phyloP scores from a whole-genome alignment of 2,797 vertebrate species.

The Atherinosoma microstoma region DNA sequence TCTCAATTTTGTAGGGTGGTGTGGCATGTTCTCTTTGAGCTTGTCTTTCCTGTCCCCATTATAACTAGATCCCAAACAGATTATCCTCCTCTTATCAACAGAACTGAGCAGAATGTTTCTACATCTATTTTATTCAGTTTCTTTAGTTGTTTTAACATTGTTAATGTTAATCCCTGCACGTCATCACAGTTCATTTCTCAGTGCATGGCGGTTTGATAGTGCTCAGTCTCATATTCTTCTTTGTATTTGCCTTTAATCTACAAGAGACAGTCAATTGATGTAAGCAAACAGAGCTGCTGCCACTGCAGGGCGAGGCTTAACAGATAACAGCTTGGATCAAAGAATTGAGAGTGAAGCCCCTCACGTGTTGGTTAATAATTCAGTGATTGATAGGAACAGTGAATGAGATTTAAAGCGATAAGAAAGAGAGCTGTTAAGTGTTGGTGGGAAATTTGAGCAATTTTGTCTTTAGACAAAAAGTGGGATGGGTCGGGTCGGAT shows the following conservation, averaged over 20 bases:
- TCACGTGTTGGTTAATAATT: conserved; percentile 64
- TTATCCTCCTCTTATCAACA: not conserved
- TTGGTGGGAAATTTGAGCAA: conserved; percentile 1
- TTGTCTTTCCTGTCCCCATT: not conserved
- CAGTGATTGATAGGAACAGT: conserved; percentile 20
- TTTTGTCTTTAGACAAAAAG: not conserved
- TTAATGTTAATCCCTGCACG: conserved; percentile 10
- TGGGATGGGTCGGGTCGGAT: no score
- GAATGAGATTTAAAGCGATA: conserved; percentile 29
- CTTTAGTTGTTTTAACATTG: not conserved
- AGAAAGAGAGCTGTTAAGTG: not conserved
- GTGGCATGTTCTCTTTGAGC: not conserved
- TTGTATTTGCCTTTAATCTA: conserved; percentile 19
- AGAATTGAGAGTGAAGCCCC: conserved; percentile 32
- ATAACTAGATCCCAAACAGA: not conserved
- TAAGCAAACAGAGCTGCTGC: conserved; percentile 13
- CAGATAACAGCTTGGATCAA: conserved; percentile 41
- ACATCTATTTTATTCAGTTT: not conserved
- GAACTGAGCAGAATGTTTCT: not conserved
- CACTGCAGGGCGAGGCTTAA: conserved; percentile 7
- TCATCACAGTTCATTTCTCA: conserved; percentile 35
- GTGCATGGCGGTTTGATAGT: not conserved
- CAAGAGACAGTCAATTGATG: conserved; percentile 16
- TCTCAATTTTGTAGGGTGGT: not conserved
- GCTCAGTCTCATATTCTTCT: conserved; percentile 5